Evolutionary conservation across 2,113 vertebrate species (phyloP).

Genomic region (Antidorcas marsupialis): DNA sequence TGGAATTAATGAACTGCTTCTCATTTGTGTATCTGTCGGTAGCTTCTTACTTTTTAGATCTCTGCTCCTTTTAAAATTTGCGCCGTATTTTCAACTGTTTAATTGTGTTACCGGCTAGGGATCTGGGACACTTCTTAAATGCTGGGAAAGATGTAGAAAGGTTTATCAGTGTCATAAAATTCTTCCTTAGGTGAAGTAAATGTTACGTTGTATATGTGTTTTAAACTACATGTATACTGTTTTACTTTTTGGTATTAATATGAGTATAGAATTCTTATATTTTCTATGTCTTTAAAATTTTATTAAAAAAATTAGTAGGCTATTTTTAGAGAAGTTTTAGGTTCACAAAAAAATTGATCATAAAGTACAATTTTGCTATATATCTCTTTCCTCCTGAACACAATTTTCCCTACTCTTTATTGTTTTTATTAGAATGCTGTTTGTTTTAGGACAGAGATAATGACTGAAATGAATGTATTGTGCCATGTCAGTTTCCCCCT

Average conservation of each 20-base stretch:
- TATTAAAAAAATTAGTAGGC: background rate
- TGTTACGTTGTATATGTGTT: background rate
- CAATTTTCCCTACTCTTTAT: background rate
- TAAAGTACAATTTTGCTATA: background rate
- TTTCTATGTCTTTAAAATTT: background rate
- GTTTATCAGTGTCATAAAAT: background rate
- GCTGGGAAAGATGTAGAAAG: background rate
- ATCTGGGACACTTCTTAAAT: background rate
- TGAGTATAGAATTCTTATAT: background rate
- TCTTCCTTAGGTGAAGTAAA: slow-evolving; percentile 3
- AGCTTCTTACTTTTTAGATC: background rate
- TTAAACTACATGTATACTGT: background rate
- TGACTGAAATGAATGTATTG: background rate
- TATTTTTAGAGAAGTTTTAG: background rate
- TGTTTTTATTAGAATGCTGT: background rate
- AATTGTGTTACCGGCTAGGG: background rate
- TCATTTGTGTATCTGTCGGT: background rate
- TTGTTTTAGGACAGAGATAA: slow-evolving; percentile 32
- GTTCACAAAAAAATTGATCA: background rate
- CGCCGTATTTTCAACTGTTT: background rate
- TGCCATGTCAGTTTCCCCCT: background rate
- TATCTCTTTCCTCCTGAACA: background rate
- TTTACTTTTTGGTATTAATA: background rate
- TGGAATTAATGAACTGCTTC: background rate
- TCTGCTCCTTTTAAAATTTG: background rate